A percentile compares a stretch with the other conserved stretches of the same genome.
Conservation (phyloP, 2,888 invertebrate species). For the Aquatica leii region DNA sequence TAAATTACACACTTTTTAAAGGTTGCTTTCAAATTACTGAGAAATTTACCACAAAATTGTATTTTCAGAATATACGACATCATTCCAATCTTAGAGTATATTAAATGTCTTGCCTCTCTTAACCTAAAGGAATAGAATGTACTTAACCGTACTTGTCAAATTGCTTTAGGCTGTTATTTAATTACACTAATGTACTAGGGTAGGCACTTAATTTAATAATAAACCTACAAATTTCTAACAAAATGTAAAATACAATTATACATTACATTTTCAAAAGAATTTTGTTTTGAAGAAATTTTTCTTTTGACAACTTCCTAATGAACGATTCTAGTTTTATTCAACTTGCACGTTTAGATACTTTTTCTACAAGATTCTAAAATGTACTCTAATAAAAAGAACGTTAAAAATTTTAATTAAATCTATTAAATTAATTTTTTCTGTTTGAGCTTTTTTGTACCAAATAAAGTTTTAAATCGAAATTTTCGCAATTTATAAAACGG, state of each 20-base stretch:
- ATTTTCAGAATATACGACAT: slow-evolving; percentile 40
- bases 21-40: slow-evolving; percentile 29
- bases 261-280: too few species aligned
- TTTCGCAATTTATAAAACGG: slow-evolving; percentile 20
- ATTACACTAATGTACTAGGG: slow-evolving; percentile 12
- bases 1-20: slow-evolving; percentile 17
- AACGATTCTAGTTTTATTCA: too few species aligned
- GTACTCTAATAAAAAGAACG: too few species aligned
- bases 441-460: too few species aligned
- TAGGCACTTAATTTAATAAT: slow-evolving; percentile 10
- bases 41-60: slow-evolving; percentile 36
- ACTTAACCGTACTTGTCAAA: slow-evolving; percentile 4
- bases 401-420: too few species aligned
- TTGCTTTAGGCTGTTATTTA: slow-evolving; percentile 13
- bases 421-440: too few species aligned
- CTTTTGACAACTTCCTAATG: too few species aligned
- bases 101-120: slow-evolving; percentile 40
- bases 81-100: slow-evolving; percentile 43
- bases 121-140: slow-evolving; percentile 20
- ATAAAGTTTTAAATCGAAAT: background rate
- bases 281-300: too few species aligned
- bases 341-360: too few species aligned
- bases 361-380: too few species aligned
- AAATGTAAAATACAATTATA: background rate
- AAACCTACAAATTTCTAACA: slow-evolving; percentile 5